Evolutionary conservation across 2,113 vertebrate species (phyloP).

Genomic region (Scophthalmus maximus): DNA sequence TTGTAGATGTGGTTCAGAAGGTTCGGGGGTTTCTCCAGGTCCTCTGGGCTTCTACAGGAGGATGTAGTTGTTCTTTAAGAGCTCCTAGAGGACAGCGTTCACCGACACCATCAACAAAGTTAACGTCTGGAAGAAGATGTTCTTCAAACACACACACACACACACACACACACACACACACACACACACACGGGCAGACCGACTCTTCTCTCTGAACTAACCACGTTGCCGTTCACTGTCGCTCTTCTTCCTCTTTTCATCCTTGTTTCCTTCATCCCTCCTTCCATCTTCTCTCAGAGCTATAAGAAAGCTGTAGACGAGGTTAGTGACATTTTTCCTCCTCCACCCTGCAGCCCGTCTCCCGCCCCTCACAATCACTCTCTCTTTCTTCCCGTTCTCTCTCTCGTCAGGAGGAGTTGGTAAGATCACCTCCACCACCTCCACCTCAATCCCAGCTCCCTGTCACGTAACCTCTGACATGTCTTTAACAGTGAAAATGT

Average conservation of each 20-base stretch:
- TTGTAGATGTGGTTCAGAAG: no score
- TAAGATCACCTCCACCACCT: conserved; percentile 55
- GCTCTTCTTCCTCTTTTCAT: conserved; percentile 82
- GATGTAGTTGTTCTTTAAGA: no score
- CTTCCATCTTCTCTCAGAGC: conserved; percentile 88
- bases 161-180: conserved; percentile 5
- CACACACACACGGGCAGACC: neutral
- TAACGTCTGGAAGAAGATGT: no score
- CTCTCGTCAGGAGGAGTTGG: conserved; percentile 73
- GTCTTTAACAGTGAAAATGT: no score
- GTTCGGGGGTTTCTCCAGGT: no score
- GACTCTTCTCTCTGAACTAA: conserved; percentile 79
- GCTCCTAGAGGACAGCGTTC: no score
- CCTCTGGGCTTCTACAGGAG: no score
- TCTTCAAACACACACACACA: neutral
- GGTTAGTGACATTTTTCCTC: conserved; percentile 87
- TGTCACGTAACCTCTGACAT: neutral
- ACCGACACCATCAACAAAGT: no score
- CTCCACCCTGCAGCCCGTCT: neutral
- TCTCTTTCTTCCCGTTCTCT: no score
- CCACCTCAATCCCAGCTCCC: conserved; percentile 9
- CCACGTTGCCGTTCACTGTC: conserved; percentile 63
- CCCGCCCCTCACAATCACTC: conserved; percentile 32
- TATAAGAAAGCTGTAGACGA: conserved; percentile 99
- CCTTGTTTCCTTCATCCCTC: conserved; percentile 84